A percentile compares a stretch with the other conserved stretches of the same genome.
Conservation (phyloP, 2,113 vertebrate species). For the Leucopternis melanops region DNA sequence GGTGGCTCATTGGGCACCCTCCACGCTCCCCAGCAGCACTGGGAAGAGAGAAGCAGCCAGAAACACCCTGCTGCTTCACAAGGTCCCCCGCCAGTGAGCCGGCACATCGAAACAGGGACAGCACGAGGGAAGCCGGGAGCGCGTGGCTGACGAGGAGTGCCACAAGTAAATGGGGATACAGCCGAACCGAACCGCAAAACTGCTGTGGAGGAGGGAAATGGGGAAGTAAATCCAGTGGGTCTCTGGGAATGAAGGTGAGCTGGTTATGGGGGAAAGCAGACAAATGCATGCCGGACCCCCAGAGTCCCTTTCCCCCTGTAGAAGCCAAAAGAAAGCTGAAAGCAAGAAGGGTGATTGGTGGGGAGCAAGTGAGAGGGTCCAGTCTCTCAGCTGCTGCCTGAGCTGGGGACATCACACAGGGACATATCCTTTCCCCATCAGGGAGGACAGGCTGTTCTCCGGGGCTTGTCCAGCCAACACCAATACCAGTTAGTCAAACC, state of each 20-base stretch:
- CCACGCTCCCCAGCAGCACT: fast-evolving
- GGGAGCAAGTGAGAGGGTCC: neutral
- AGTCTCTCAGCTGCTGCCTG: neutral
- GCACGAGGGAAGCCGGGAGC: neutral
- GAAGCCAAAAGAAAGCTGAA: neutral
- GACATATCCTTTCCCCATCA: neutral
- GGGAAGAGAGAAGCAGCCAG: neutral
- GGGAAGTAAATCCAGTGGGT: neutral
- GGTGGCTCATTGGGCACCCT: neutral
- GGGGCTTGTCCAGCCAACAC: neutral
- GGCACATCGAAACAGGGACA: fast-evolving
- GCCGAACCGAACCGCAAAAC: neutral
- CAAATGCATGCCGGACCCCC: neutral
- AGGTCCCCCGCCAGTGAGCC: neutral
- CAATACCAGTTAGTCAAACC: neutral
- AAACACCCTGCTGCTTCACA: neutral
- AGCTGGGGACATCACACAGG: neutral
- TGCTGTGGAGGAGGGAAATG: neutral
- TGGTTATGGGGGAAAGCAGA: neutral
- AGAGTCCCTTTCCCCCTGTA: neutral
- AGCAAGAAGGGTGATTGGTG: fast-evolving
- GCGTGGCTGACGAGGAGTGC: neutral
- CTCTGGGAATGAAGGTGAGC: neutral
- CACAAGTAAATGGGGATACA: neutral
- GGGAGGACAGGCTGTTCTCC: neutral